Conservation (phyloP, 1,140 invertebrate species). For the Gonioctena quinquepunctata region DNA sequence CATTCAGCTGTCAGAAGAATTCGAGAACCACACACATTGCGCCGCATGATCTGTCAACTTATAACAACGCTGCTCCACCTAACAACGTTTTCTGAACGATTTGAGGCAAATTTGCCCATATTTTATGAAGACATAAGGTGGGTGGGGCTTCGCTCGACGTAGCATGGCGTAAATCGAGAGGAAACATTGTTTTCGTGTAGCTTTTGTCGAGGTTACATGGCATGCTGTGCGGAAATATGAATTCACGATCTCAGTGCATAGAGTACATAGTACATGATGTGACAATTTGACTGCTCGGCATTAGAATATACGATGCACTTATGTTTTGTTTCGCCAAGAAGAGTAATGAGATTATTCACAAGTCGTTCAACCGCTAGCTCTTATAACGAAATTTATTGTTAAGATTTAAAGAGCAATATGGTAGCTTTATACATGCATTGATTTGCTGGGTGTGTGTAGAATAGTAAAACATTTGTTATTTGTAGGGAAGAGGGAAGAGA, state of each 20-base stretch:
- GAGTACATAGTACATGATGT: neutral
- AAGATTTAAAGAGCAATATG: too few relatives aligned
- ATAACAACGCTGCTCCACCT: neutral
- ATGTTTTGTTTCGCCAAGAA: neutral
- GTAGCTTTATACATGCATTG: too few relatives aligned
- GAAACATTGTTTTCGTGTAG: neutral
- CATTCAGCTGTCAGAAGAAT: constrained; percentile 22
- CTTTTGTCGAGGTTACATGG: neutral
- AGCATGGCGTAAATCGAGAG: neutral
- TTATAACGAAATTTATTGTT: too few relatives aligned
- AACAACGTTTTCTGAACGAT: neutral
- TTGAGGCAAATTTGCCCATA: neutral
- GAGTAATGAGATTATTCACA: neutral
- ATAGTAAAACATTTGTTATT: too few relatives aligned
- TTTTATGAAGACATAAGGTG: neutral
- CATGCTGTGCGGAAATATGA: neutral
- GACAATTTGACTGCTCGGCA: neutral
- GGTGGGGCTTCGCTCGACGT: neutral
- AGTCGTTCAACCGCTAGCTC: neutral
- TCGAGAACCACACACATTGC: constrained; percentile 24
- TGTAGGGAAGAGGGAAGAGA: too few relatives aligned
- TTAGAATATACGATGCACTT: neutral
- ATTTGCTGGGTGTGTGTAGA: too few relatives aligned
- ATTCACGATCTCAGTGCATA: neutral
- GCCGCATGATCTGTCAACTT: neutral